A percentile compares a stretch with the other conserved stretches of the same genome.
Conservation (phyloP, 2,797 vertebrate genomes). For the Delichon dasypus region DNA sequence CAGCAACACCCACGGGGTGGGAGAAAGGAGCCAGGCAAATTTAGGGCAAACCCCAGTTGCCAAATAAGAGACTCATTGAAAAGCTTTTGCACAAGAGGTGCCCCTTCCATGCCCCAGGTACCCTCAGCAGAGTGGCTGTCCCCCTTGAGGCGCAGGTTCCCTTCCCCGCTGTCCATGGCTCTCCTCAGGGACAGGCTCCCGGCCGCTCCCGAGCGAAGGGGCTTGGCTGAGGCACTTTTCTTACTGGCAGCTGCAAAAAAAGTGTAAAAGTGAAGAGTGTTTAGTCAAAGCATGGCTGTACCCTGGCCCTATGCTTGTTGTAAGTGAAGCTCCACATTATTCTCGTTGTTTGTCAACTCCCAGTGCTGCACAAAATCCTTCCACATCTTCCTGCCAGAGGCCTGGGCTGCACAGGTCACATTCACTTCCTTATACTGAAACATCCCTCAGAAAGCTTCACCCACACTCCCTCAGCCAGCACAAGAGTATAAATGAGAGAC, state of each 20-base stretch:
- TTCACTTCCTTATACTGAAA: background rate
- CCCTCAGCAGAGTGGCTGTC: conserved; percentile 81
- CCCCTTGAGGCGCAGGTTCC: conserved; percentile 77
- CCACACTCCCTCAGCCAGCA: background rate
- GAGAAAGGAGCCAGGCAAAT: background rate
- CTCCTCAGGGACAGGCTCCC: conserved; percentile 81
- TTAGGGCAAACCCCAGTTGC: background rate
- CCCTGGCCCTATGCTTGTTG: background rate
- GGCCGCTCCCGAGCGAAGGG: conserved; percentile 75
- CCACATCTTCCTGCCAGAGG: background rate
- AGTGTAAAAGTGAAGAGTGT: background rate
- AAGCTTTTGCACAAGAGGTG: background rate
- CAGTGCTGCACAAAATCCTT: background rate
- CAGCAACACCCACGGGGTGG: accelerated
- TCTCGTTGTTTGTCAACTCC: background rate
- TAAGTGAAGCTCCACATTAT: background rate
- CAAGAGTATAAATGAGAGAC: accelerated
- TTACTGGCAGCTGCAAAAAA: conserved; percentile 78
- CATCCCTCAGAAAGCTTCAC: background rate
- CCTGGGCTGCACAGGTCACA: accelerated
- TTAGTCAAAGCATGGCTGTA: background rate
- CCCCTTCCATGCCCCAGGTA: background rate
- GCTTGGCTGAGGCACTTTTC: conserved; percentile 84
- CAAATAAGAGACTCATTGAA: background rate
- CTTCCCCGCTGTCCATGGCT: conserved; percentile 82